Conservation (phyloP, 2,888 invertebrate species). For the Hydriomena furcata region DNA sequence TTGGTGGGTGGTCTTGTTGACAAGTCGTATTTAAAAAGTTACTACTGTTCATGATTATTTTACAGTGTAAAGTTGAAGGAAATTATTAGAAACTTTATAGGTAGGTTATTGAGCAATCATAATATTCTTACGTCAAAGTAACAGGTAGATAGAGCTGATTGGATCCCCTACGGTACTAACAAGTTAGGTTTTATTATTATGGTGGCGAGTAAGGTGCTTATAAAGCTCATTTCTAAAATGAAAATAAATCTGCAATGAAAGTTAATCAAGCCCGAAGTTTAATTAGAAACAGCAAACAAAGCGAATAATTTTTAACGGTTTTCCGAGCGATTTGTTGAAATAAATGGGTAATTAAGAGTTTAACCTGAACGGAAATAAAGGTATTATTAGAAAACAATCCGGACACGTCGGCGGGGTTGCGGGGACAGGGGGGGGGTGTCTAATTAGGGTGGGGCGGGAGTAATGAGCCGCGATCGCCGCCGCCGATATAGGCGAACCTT, state of each 20-base stretch:
- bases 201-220: too few species aligned
- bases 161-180: too few species aligned
- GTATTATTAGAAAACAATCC: slow-evolving; percentile 82
- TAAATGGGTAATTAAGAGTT: slow-evolving; percentile 66
- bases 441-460: slow-evolving; percentile 77
- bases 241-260: slow-evolving; percentile 15
- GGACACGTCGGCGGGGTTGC: slow-evolving; percentile 42
- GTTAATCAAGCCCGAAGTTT: slow-evolving; percentile 24
- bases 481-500: slow-evolving; percentile 57
- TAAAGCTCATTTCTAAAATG: too few species aligned
- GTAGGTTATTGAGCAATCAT: too few species aligned
- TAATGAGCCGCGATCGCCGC: slow-evolving; percentile 83
- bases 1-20: slow-evolving; percentile 11
- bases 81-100: too few species aligned
- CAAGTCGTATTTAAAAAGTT: slow-evolving; percentile 12
- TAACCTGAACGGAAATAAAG: slow-evolving; percentile 72
- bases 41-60: neutral
- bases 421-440: slow-evolving; percentile 60
- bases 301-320: slow-evolving; percentile 32
- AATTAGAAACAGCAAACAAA: slow-evolving; percentile 27
- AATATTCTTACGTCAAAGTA: too few species aligned
- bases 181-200: too few species aligned
- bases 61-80: neutral
- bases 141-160: too few species aligned
- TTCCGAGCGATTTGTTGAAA: slow-evolving; percentile 53